Percentiles rank a stretch among this genome's conserved stretches.
These are phyloP conservation scores for Saccostrea cuccullata DNA, from an alignment of 1,140 invertebrate species.

Conservation along the genomic window DNA sequence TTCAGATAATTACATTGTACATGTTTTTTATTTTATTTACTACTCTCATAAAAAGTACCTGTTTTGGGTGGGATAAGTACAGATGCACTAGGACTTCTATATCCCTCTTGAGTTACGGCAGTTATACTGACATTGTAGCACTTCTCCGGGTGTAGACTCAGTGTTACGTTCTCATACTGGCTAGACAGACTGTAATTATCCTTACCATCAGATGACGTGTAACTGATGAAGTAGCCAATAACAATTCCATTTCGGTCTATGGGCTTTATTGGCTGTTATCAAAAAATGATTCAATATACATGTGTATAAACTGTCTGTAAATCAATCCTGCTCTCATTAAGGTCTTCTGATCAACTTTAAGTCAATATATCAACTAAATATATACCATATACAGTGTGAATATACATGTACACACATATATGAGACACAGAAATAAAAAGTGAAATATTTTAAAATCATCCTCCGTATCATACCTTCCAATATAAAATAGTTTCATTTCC, in stretches of 20 bases:
- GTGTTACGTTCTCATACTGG: neutral
- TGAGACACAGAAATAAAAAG: neutral
- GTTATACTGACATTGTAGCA: neutral
- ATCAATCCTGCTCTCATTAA: neutral
- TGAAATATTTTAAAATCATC: neutral
- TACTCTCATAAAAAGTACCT: too few relatives aligned
- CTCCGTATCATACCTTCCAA: neutral
- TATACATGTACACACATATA: too few relatives aligned
- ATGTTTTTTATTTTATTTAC: too few relatives aligned
- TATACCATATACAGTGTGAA: neutral
- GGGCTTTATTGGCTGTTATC: neutral
- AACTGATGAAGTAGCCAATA: neutral
- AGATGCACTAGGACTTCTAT: neutral
- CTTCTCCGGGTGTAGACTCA: neutral
- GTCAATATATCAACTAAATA: neutral
- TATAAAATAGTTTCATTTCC: neutral
- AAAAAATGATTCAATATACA: neutral
- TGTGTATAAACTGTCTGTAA: neutral
- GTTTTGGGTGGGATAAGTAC: neutral
- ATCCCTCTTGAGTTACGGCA: neutral
- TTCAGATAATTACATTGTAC: too few relatives aligned
- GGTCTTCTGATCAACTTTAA: neutral
- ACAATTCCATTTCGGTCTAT: slow-evolving; percentile 13
- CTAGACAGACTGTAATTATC: neutral
- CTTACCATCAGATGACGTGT: neutral